phyloP scores from a whole-genome alignment of 2,888 invertebrate genomes.

The Meghimatium bilineatum region DNA sequence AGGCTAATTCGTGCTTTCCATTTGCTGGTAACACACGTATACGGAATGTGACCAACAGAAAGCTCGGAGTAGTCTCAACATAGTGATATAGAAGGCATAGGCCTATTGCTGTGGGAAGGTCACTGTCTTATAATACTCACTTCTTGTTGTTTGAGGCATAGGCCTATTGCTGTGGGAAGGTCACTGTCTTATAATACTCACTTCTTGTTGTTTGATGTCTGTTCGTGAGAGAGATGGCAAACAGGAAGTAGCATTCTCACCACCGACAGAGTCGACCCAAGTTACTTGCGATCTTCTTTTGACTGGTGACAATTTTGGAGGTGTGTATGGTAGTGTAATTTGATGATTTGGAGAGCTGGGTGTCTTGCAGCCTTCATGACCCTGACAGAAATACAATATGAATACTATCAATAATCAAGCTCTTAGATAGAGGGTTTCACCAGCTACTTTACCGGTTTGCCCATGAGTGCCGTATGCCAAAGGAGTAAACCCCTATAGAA shows the following conservation, averaged over 20 bases:
- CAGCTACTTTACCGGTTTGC: too few species aligned
- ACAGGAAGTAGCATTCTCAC: constrained; percentile 45
- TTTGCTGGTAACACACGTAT: too few species aligned
- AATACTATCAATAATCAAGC: too few species aligned
- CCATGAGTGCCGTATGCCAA: too few species aligned
- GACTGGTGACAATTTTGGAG: constrained; percentile 66
- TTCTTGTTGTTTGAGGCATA: constrained; percentile 74
- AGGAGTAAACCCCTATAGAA: too few species aligned
- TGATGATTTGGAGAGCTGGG: constrained; percentile 54
- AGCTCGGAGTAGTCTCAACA: too few species aligned
- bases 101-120: too few species aligned
- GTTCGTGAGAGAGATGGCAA: constrained; percentile 59
- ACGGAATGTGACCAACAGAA: too few species aligned
- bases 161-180: too few species aligned
- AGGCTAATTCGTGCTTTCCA: too few species aligned
- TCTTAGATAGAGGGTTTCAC: too few species aligned
- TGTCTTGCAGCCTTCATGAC: constrained; percentile 65
- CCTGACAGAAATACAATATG: neutral
- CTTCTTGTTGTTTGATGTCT: constrained; percentile 74
- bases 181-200: constrained; percentile 31
- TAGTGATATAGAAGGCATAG: too few species aligned
- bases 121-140: constrained; percentile 49
- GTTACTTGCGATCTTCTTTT: constrained; percentile 67
- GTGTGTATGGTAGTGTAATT: constrained; percentile 63
- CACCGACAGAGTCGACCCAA: constrained; percentile 74